Conservation (phyloP, 1,140 invertebrate genomes). For the Hormaphis cornu region DNA sequence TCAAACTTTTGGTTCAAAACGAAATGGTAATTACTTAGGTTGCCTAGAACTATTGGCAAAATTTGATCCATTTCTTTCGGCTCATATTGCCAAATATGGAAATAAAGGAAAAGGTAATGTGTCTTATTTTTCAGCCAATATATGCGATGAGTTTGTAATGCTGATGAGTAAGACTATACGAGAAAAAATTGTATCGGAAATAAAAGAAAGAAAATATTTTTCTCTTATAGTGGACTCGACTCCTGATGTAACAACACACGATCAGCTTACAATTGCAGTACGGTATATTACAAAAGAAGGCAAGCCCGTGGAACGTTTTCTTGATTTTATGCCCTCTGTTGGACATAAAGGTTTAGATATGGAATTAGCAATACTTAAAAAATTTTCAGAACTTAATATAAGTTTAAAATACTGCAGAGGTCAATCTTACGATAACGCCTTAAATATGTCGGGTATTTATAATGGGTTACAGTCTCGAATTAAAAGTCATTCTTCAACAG, state of each 20-base stretch:
- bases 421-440: constrained; percentile 39
- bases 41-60: constrained; percentile 38
- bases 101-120: too few relatives aligned
- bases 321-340: constrained; percentile 4
- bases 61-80: too few relatives aligned
- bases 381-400: constrained; percentile 6
- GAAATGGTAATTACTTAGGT: constrained; percentile 1
- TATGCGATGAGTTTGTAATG: too few relatives aligned
- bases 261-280: constrained; percentile 26
- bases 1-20: too few relatives aligned
- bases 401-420: constrained; percentile 25
- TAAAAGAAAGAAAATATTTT: constrained; percentile 25
- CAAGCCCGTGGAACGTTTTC: constrained; percentile 11
- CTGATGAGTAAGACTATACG: constrained; percentile 35
- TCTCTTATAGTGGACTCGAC: constrained; percentile 27
- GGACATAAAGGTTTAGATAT: constrained; percentile 20
- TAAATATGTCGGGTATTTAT: constrained; percentile 38
- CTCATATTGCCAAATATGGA: too few relatives aligned
- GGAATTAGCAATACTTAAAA: neutral
- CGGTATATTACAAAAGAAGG: constrained; percentile 30
- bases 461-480: constrained; percentile 40
- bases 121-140: too few relatives aligned
- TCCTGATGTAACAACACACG: constrained; percentile 24
- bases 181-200: constrained; percentile 5
- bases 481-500: constrained; percentile 37